Conservation (phyloP, 2,113 vertebrate species). For the Malurus melanocephalus region DNA sequence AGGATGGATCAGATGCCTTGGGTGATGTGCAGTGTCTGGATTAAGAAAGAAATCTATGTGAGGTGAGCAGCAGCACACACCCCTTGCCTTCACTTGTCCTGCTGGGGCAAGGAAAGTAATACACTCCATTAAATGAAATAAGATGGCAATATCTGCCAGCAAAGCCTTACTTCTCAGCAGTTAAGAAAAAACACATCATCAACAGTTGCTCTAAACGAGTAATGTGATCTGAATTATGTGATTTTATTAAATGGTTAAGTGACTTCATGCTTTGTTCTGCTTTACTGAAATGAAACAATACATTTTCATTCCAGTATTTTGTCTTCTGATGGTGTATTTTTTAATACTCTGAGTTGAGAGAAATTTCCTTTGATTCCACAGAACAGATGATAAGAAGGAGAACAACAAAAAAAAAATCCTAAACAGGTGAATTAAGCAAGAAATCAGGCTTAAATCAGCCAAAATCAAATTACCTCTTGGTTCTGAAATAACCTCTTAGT, state of each 20-base stretch:
- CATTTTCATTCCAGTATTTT: constrained; percentile 45
- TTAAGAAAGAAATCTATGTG: neutral
- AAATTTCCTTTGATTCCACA: constrained; percentile 63
- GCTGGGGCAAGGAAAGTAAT: neutral
- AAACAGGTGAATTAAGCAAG: constrained; percentile 37
- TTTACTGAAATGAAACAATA: constrained; percentile 60
- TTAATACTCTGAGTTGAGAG: constrained; percentile 55
- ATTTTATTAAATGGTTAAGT: constrained; percentile 57
- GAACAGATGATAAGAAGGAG: constrained; percentile 7
- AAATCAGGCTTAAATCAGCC: constrained; percentile 44
- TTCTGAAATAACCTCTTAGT: constrained; percentile 41
- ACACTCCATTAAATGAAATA: neutral
- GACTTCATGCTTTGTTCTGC: constrained; percentile 51
- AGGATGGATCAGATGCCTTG: neutral
- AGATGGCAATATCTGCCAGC: neutral
- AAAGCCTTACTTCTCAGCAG: neutral
- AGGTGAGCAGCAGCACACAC: neutral
- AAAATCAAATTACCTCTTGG: constrained; percentile 43
- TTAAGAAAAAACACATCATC: neutral
- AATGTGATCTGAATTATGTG: constrained; percentile 45
- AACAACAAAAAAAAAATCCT: constrained; percentile 20
- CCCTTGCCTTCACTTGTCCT: neutral
- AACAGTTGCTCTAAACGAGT: constrained; percentile 42
- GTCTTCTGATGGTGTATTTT: constrained; percentile 43
- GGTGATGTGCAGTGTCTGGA: neutral